Base-by-base conservation (phyloP, 1,140 invertebrate genomes). In the Aphelinus certus region DNA sequence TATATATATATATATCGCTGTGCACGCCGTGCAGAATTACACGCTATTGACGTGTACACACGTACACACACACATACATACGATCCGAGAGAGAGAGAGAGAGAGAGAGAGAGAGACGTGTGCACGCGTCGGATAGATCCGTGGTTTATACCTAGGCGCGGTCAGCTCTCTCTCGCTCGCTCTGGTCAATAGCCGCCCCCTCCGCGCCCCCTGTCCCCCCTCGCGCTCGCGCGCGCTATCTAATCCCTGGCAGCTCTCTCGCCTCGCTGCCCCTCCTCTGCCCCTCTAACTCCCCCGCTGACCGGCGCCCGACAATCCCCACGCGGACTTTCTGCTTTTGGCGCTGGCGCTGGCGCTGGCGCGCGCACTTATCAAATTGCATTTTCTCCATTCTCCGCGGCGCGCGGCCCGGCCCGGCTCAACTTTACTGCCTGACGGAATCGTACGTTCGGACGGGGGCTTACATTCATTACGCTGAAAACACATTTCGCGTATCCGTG, bases 311-410 rank as follows among this genome's bases (percentile, higher is more conserved):
- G 26, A 7, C 7, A 3, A 4, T 65, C 26, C 53, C 7, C 10
- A n/a, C 4, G 70, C 51, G 51, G 45, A 9, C 10, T 26, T 26
- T 26, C 26, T 3, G 7, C 3, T 7, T 53, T 9, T 56, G 9
- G 60, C 58, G 47, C 43, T 55, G 7, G 48, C 58, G 47, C 47
- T 53, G 4, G 9, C 55, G 46, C 26, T n/a, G n/a, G 48, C 48
- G 3, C 9, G 26, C 55, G 45, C 65, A 69, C 73, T 75, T 71
- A 64, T 69, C 49, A 75, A 75, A 75, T 75, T 75, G 66, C 73
- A 64, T 51, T 58, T 67, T 49, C 63, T 65, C 51, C 51, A 6
- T 53, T 4, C 9, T 53, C 9, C 51, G 51, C 51, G 51, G 26
- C 57, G 57, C 43, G 4, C 43, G 4, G 1, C 57, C 26, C 57